A percentile compares a stretch with the other conserved stretches of the same genome.
Conservation (phyloP, 2,888 invertebrate species). For the Ornithoptera alexandrae region DNA sequence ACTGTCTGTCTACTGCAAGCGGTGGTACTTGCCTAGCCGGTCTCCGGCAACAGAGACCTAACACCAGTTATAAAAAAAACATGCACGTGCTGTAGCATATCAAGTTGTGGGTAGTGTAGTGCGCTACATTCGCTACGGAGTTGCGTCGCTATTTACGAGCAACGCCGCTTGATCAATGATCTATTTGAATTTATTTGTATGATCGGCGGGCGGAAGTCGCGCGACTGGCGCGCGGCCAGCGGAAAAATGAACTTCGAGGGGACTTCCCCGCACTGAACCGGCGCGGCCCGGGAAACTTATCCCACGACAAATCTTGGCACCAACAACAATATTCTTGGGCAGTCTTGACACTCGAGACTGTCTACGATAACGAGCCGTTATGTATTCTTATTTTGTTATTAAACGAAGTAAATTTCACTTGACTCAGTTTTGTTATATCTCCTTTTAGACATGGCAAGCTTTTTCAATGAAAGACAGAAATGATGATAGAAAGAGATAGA, state of each 20-base stretch:
- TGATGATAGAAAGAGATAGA: too few species aligned
- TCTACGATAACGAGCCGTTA: conserved; percentile 18
- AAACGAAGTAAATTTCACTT: not conserved
- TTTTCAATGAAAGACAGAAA: too few species aligned
- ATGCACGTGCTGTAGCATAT: too few species aligned
- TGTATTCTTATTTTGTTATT: conserved; percentile 13
- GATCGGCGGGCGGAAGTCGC: not conserved
- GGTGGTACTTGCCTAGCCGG: too few species aligned
- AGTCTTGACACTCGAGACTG: conserved; percentile 12
- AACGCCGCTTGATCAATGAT: conserved; percentile 9
- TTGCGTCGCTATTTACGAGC: not conserved
- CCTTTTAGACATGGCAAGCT: too few species aligned
- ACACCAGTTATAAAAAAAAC: too few species aligned
- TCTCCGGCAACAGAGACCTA: too few species aligned
- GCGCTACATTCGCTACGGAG: too few species aligned
- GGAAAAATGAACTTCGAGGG: conserved; percentile 18
- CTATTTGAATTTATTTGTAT: conserved; percentile 23
- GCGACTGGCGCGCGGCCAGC: conserved; percentile 9
- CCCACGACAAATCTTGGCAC: conserved; percentile 21
- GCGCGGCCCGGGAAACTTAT: not conserved
- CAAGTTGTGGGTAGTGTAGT: too few species aligned
- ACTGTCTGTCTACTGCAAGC: too few species aligned
- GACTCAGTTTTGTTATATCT: too few species aligned
- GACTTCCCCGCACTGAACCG: not conserved
- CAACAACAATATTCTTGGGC: conserved; percentile 13